Conservation (phyloP, 2,797 vertebrate genomes). For the Sebastes trivittatus region DNA sequence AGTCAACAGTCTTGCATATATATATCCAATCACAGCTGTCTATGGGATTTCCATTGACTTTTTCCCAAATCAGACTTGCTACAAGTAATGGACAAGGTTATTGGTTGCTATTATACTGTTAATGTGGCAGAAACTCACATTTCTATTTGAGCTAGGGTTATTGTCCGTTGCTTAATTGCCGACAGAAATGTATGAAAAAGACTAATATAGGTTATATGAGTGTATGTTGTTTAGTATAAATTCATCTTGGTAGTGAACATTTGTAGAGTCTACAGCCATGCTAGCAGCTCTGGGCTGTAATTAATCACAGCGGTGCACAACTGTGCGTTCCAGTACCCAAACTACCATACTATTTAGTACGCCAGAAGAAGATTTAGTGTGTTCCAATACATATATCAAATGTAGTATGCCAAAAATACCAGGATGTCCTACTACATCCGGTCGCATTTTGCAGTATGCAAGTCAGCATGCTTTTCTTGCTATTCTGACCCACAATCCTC, state of each 20-base stretch:
- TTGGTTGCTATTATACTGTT: not conserved
- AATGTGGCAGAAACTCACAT: not conserved
- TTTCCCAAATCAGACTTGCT: constrained; percentile 15
- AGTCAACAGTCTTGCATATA: constrained; percentile 57
- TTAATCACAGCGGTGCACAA: too few species aligned
- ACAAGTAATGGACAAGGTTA: constrained; percentile 14
- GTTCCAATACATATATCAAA: too few species aligned
- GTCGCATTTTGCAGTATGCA: too few species aligned
- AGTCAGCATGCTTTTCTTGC: too few species aligned
- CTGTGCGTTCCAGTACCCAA: too few species aligned
- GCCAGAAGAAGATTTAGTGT: too few species aligned
- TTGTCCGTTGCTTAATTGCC: not conserved
- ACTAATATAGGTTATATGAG: not conserved
- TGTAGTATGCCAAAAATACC: too few species aligned
- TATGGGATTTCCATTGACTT: not conserved
- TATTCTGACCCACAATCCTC: too few species aligned
- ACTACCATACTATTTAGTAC: too few species aligned
- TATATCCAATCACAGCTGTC: constrained; percentile 42
- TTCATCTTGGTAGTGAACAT: not conserved
- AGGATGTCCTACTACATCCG: too few species aligned
- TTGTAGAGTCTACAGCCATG: not conserved
- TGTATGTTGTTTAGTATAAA: not conserved
- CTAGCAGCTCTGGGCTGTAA: not conserved
- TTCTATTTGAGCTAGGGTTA: not conserved
- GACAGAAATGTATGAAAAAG: not conserved